Base-by-base conservation (phyloP, 35 echinoderm and acorn worm genomes). In the Holothuria glaberrima region DNA sequence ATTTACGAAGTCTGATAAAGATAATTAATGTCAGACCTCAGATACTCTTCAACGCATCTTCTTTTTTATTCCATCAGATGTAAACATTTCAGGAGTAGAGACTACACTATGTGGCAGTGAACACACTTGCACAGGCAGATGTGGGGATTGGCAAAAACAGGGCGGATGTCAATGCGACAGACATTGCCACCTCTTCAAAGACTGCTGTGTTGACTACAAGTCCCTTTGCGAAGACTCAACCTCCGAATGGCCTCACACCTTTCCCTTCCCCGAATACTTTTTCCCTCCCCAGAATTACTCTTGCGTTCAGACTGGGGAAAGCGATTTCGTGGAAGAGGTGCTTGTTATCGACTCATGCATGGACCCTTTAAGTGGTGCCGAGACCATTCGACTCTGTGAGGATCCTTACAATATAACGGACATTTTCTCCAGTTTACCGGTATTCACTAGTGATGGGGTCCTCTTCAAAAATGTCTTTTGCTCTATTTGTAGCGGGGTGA, bases 191-290 rank as follows among this genome's bases (percentile, higher is more conserved):
- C 31, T 19, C 10, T 38, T 75, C 13, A 38, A 75, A 19, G 71
- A 75, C 71, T 75, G 71, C 24, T 75, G 71, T 21, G 71, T 41
- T 9, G 71, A 75, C 71, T 75, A 44, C 34, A 32, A 75, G 34
- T 12, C 32, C 10, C 21, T 75, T 18, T 75, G 71, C 33, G 34
- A 45, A 41, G 16, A 32, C 34, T 14, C 44, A 44, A 38, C 29
- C 32, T 45, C 34, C 5, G 31, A 38, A 7, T 75, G 71, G 71
- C 71, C 71, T 9, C 12, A 17, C 12, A 31, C 32, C 12, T 25
- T 41, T 21, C 71, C 10, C 3, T 75, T 75, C 16, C 29, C 29
- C 18, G 18, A 9, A 12, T 6, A n/a, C 71, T 41, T 54, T 54
- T 38, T 6, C 9, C 31, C 30, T n/a, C n/a, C 71, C 18, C 33